These are phyloP conservation scores for Tapirus indicus DNA, from an alignment of 2,797 vertebrate species.

Conservation along the genomic window DNA sequence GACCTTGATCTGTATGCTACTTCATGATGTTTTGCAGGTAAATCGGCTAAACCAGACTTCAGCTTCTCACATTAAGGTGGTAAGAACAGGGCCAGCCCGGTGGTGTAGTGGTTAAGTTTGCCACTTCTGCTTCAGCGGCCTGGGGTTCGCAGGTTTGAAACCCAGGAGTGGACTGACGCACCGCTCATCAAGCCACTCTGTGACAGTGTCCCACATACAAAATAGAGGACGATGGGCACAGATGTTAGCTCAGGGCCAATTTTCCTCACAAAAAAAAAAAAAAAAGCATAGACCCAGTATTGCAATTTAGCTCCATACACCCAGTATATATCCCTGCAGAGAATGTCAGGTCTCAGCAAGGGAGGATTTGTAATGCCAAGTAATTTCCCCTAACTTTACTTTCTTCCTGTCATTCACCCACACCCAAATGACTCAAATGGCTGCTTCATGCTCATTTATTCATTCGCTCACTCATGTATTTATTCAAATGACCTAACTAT, in stretches of 20 bases:
- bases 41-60: not conserved
- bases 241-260: too few species aligned
- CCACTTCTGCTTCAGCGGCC: too few species aligned
- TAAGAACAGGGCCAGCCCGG: not conserved
- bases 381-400: constrained; percentile 38
- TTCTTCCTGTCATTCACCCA: constrained; percentile 55
- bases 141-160: too few species aligned
- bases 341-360: constrained; percentile 53
- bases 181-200: too few species aligned
- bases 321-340: not conserved
- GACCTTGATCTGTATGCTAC: not conserved
- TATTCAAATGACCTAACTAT: constrained; percentile 49
- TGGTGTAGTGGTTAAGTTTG: too few species aligned
- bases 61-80: not conserved
- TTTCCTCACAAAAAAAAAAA: too few species aligned
- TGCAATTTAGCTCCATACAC: not conserved
- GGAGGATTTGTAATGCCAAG: not conserved
- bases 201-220: too few species aligned
- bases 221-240: too few species aligned
- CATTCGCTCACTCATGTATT: not conserved
- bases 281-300: not conserved
- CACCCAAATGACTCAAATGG: constrained; percentile 71
- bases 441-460: not conserved
- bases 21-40: not conserved
- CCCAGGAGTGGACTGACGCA: too few species aligned